Evolutionary conservation across 2,888 invertebrate genomes (phyloP), one percentile per base, ranked within the genome.

Genomic region (Protonemura montana): DNA sequence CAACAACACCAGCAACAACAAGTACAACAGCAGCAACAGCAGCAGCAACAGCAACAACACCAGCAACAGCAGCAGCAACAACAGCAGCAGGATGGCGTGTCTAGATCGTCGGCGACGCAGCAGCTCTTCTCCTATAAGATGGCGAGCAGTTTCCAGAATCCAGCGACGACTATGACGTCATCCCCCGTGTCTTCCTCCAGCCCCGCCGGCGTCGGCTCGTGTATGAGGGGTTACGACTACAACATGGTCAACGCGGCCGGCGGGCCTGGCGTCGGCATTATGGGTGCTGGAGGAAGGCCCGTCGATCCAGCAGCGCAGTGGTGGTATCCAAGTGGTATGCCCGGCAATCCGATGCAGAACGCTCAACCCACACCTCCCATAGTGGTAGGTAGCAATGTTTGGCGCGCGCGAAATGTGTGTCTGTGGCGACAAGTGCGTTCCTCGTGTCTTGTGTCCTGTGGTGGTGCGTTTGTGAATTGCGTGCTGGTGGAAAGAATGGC

Each of bases 111-210:
- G 88, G 93, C 93, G 88, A 93, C 85, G 89, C 96, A 96, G 91
- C 96, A 96, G 92, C 93, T 96, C 89, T 96, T 96, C 91, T 95
- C 95, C 88, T 97, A 97, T 92, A 97, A 96, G 94, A 96, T 97
- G 96, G 95, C 96, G 90, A 95, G 95, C 91, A 95, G 95, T 91
- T 96, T 96, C 93, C 94, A 96, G 90, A 94, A 94, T 91, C 94
- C 94, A 90, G 93, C 93, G 92, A 94, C 94, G 92, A 94, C 94
- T 90, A 93, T 94, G 92, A 93, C 92, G 90, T 94, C 92, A 92
- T 94, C 93, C 92, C 93, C 91, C 89, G 93, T 94, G 89, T 93
- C 94, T 89, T 93, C 94, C 89, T 93, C 94, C 89, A 93, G 93
- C 89, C 83, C 83, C 10, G 29, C 27, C 82, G 82, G 82, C 42